Evolutionary conservation across 2,888 invertebrate species (phyloP), one percentile per base, ranked within the genome.

Genomic region (Diogma glabrata): DNA sequence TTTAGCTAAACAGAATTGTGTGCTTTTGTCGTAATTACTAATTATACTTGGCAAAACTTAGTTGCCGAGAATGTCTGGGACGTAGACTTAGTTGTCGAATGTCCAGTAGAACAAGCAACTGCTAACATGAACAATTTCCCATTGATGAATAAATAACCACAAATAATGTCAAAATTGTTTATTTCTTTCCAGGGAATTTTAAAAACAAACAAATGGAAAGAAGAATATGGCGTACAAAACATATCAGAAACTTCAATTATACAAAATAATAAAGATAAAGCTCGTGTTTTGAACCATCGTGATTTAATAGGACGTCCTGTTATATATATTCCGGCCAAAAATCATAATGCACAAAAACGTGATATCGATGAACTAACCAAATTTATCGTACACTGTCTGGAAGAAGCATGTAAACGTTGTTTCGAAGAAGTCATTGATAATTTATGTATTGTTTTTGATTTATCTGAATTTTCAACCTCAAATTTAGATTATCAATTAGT

Each of bases 401-500:
- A 87, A 65, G 80, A 82, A 61, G 84, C 82, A 2, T 84, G 84
- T 64, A 81, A 81, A 62, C 79, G 75, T 62, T 87, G 86, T 67
- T 83, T 85, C 65, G 86, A 87, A 64, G 85, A 85, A 66, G 82
- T 86, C 3, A 75, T 82, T 16, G 87, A 87, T 67, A 86, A 84
- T 62, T 65, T 87, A 16, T 87, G 87, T 63, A 85, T 87, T 62
- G 79, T 87, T 33, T 87, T 87, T 67, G 87, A 87, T 67, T 67
- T 87, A 57, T 77, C 78, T 57, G 80, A 76, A 57, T 87, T 87
- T 63, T 82, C 82, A 52, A 69, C 84, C 40, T 79, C 78, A 40
- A 84, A 84, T 61, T 86, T 87, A 85, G 87, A 87, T 63, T 87
- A 87, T 65, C 84, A 84, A 65, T 75, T 87, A 54, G 75, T 87